Percentiles rank a stretch among this genome's conserved stretches.
phyloP scores from a whole-genome alignment of 2,113 vertebrate species.

The Origma solitaria region DNA sequence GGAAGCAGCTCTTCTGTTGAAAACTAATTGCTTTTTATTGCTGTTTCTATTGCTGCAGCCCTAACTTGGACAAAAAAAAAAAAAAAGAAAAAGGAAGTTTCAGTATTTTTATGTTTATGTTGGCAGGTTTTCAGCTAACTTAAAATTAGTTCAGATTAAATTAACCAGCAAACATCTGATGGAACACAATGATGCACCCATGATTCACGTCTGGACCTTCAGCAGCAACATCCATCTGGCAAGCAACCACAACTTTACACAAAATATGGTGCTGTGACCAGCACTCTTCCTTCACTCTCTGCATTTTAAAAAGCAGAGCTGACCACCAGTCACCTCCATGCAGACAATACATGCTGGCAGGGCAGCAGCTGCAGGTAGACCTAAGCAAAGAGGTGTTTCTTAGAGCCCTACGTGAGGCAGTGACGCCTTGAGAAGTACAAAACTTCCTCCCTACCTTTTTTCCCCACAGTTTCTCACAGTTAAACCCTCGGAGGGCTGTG shows the following conservation, averaged over 20 bases:
- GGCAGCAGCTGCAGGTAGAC: background rate
- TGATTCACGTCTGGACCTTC: background rate
- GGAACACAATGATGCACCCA: background rate
- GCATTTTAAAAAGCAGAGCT: background rate
- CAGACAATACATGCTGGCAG: background rate
- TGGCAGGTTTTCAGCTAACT: background rate
- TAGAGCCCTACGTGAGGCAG: background rate
- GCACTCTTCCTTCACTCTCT: background rate
- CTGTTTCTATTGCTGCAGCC: background rate
- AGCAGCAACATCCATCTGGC: background rate
- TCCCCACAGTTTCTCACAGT: accelerated
- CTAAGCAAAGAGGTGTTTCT: background rate
- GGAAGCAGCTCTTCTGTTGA: background rate
- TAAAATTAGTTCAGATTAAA: background rate
- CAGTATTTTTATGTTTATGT: background rate
- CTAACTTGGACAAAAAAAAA: background rate
- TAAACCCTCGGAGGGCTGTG: background rate
- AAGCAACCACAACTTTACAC: background rate
- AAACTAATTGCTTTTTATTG: background rate
- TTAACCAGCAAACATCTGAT: background rate
- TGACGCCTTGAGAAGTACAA: background rate
- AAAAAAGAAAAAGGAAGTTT: background rate
- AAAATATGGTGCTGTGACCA: background rate
- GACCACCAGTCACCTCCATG: background rate
- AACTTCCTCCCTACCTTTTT: background rate